These are phyloP conservation scores for Gallinago paraguaiae DNA, from an alignment of 2,113 vertebrate genomes.

Conservation along the genomic window DNA sequence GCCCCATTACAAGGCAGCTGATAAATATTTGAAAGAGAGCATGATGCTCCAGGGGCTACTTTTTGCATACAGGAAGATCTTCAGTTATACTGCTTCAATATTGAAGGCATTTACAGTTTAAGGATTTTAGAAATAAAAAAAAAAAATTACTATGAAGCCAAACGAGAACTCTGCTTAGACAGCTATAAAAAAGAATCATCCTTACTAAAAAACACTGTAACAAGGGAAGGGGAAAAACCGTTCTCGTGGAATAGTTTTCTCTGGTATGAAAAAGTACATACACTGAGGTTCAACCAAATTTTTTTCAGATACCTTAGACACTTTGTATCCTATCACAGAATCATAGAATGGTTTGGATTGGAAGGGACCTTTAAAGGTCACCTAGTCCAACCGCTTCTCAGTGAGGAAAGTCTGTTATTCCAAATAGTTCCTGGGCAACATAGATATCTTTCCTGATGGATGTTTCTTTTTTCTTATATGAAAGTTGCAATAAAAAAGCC, in stretches of 20 bases:
- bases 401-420: not conserved
- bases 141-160: not conserved
- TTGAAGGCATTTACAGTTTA: not conserved
- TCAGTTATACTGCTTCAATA: not conserved
- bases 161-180: not conserved
- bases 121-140: not conserved
- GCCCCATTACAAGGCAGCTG: not conserved
- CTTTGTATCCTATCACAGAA: not conserved
- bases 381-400: accelerated
- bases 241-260: not conserved
- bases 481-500: not conserved
- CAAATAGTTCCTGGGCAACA: not conserved
- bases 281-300: not conserved
- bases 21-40: not conserved
- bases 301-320: not conserved
- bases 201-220: not conserved
- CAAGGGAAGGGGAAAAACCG: accelerated
- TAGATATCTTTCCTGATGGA: not conserved
- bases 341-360: not conserved
- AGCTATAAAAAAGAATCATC: not conserved
- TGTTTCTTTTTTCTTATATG: not conserved
- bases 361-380: not conserved
- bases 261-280: not conserved
- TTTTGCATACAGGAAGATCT: not conserved
- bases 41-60: not conserved